phyloP scores from a whole-genome alignment of 2,888 invertebrate species.

The Cristatella mucedo region DNA sequence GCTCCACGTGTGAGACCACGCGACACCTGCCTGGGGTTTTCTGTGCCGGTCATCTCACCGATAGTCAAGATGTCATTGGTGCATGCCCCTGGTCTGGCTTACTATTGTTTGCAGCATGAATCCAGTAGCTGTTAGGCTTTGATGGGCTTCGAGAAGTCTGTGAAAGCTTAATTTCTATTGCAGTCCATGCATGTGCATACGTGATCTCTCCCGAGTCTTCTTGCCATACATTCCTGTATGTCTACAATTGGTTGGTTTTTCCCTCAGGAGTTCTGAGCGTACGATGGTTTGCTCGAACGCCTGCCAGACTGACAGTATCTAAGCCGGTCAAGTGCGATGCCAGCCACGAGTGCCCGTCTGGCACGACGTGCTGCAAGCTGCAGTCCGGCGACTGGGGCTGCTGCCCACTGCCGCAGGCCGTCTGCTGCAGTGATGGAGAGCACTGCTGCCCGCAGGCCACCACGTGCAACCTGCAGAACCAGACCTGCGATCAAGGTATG shows the following conservation, averaged over 20 bases:
- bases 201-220: background rate
- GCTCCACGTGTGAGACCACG: conserved; percentile 22
- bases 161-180: background rate
- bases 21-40: too few relatives aligned
- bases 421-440: conserved; percentile 25
- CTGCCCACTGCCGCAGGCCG: conserved; percentile 27
- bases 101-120: too few relatives aligned
- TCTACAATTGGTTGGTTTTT: too few relatives aligned
- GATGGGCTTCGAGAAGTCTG: background rate
- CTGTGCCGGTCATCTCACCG: too few relatives aligned
- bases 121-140: conserved; percentile 4
- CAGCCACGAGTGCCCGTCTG: conserved; percentile 16
- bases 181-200: background rate
- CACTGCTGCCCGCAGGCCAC: conserved; percentile 28
- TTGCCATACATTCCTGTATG: too few relatives aligned
- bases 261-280: too few relatives aligned
- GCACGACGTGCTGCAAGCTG: conserved; percentile 24
- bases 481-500: too few relatives aligned
- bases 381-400: conserved; percentile 22
- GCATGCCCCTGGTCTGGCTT: too few relatives aligned
- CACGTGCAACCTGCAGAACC: conserved; percentile 17
- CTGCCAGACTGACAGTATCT: too few relatives aligned
- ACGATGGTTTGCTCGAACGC: too few relatives aligned
- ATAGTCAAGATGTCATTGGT: too few relatives aligned
- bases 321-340: too few relatives aligned